phyloP scores from a whole-genome alignment of 2,888 invertebrate species.

The Caenorhabditis auriculariae region DNA sequence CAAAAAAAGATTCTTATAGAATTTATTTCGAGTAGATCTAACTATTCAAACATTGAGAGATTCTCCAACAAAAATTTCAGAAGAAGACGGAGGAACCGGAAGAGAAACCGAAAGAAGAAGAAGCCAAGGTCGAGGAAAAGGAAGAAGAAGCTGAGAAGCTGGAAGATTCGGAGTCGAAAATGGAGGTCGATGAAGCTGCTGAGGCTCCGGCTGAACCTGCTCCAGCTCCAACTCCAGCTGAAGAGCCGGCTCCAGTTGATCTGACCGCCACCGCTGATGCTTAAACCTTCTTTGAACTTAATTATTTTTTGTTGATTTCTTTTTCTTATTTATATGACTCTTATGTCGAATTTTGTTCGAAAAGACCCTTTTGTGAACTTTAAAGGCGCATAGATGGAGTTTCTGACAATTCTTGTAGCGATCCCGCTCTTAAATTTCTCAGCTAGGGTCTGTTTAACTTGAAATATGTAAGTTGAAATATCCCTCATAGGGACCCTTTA shows the following conservation, averaged over 20 bases:
- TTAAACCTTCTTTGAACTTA: not conserved
- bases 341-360: too few relatives aligned
- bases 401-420: too few relatives aligned
- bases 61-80: not conserved
- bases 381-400: too few relatives aligned
- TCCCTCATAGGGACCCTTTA: too few relatives aligned
- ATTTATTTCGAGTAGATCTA: too few relatives aligned
- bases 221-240: constrained; percentile 3
- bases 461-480: too few relatives aligned
- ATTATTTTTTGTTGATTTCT: not conserved
- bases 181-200: constrained; percentile 1
- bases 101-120: constrained; percentile 12
- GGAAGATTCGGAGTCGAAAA: too few relatives aligned
- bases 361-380: too few relatives aligned
- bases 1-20: too few relatives aligned
- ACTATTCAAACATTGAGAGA: not conserved
- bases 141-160: constrained; percentile 14
- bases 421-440: too few relatives aligned
- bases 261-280: constrained; percentile 10
- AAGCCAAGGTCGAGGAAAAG: constrained; percentile 3
- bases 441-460: too few relatives aligned
- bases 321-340: not conserved
- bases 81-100: not conserved
- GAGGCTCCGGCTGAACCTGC: constrained; percentile 13
- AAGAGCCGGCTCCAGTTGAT: not conserved